A percentile compares a stretch with the other conserved stretches of the same genome.
These are phyloP conservation scores for Pedicia rivosa DNA, from an alignment of 2,888 invertebrate genomes.

Conservation along the genomic window DNA sequence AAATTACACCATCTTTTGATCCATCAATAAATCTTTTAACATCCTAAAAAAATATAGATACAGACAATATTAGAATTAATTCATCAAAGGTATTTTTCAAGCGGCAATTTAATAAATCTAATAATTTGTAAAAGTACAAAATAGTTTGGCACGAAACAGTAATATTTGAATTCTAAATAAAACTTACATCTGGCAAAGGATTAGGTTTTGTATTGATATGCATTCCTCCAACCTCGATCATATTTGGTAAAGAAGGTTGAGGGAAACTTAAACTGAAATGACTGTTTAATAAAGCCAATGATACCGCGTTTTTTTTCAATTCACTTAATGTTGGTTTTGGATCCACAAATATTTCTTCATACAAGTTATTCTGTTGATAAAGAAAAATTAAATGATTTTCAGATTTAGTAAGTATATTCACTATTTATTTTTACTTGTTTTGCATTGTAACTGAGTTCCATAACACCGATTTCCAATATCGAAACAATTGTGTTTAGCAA, in stretches of 20 bases:
- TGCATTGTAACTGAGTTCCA: not conserved
- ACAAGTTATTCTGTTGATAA: constrained; percentile 14
- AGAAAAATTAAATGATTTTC: too few species aligned
- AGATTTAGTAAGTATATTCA: not conserved
- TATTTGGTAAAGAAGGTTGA: constrained; percentile 27
- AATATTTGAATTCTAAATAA: too few species aligned
- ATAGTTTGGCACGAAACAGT: too few species aligned
- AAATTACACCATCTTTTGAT: constrained; percentile 30
- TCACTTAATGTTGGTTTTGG: constrained; percentile 18
- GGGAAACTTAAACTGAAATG: constrained; percentile 25
- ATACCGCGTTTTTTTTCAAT: constrained; percentile 17
- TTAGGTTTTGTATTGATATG: constrained; percentile 22
- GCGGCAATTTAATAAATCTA: too few species aligned
- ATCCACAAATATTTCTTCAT: constrained; percentile 20
- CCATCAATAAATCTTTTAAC: constrained; percentile 27
- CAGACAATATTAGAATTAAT: not conserved
- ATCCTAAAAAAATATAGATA: too few species aligned
- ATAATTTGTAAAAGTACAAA: too few species aligned
- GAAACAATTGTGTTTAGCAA: constrained; percentile 5
- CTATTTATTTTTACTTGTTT: not conserved
- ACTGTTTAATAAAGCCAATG: constrained; percentile 24
- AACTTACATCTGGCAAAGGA: constrained; percentile 21
- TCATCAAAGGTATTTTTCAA: too few species aligned
- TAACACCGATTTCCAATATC: not conserved
- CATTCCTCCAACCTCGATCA: constrained; percentile 29